A percentile compares a stretch with the other conserved stretches of the same genome.
Evolutionary conservation across 2,888 invertebrate species (phyloP).

Genomic region (Rutpela maculata): DNA sequence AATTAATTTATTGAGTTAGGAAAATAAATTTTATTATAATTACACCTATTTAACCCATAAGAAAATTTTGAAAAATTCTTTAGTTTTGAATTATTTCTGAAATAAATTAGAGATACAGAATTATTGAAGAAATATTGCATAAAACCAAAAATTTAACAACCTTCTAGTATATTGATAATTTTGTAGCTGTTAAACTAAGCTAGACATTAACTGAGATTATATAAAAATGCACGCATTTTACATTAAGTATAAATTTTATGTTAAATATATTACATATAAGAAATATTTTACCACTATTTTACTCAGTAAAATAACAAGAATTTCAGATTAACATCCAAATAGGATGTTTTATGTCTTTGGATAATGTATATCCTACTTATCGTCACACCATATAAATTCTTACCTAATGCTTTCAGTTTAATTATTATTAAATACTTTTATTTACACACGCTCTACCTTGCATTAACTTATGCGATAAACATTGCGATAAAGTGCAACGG

Average conservation of each 20-base stretch:
- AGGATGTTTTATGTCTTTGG: constrained; percentile 23
- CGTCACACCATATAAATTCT: constrained; percentile 20
- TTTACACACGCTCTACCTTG: not conserved
- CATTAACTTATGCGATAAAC: not conserved
- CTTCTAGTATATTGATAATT: too few species aligned
- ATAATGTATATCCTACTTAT: constrained; percentile 22
- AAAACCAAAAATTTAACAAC: too few species aligned
- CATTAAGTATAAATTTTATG: constrained; percentile 23
- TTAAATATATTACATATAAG: too few species aligned
- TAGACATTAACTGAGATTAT: constrained; percentile 13
- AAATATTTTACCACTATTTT: too few species aligned
- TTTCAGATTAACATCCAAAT: constrained; percentile 33
- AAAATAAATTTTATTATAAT: too few species aligned
- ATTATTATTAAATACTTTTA: not conserved
- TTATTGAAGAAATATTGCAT: too few species aligned
- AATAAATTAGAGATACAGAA: too few species aligned
- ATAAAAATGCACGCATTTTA: constrained; percentile 25
- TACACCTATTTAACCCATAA: too few species aligned
- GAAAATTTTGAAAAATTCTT: too few species aligned
- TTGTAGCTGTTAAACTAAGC: not conserved
- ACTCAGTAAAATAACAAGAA: constrained; percentile 5
- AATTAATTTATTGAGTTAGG: too few species aligned
- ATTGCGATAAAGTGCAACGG: not conserved
- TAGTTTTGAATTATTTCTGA: too few species aligned
- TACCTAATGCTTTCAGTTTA: not conserved